Base-by-base conservation (phyloP, 2,113 vertebrate species). In the Nycticorax nycticorax region DNA sequence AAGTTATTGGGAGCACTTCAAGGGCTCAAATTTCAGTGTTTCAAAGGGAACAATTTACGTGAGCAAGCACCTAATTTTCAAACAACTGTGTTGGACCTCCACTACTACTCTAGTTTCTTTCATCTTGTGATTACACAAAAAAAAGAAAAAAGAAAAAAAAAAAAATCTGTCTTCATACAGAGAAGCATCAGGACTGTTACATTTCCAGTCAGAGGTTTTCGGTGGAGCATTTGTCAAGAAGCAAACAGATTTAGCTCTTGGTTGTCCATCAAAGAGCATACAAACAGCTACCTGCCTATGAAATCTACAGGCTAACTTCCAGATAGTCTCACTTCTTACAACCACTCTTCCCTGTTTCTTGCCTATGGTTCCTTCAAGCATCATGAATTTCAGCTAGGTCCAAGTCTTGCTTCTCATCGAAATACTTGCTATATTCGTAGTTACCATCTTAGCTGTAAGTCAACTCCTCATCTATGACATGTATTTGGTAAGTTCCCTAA, bases 361-460 rank as follows among this genome's bases (percentile, higher is more conserved):
- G 52, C 33, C 41, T 77, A 21, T 21, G 59, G 63, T 86, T 33
- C 80, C 80, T 84, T 53, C 69, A 75, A 87, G 60, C 52, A 87
- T 73, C 69, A 69, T 2, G 1, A 72, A 75, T 88, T 73, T 93
- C 89, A 85, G 10, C 48, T 26, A 62, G 52, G 53, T 39, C 82
- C 5, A 8, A 92, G 35, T 37, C 60, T n/a, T 81, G 68, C 80
- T 94, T 89, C 92, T 96, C 86, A 76, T 91, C 74, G 81, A 85
- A 92, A 89, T 75, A 60, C 69, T 88, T 64, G 92, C 73, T 96
- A 17, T 95, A 79, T 92, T 95, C 93, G 81, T 97, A 96, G 91
- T 89, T 85, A 76, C 74, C 41, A 66, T 91, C 53, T 4, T 26
- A 89, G 71, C 91, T 92, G 73, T 79, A 89, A 92, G 84, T 62